Percentiles rank a stretch among this genome's conserved stretches.
phyloP scores from a whole-genome alignment of 2,797 vertebrate genomes.

The Tauraco hartlaubi region DNA sequence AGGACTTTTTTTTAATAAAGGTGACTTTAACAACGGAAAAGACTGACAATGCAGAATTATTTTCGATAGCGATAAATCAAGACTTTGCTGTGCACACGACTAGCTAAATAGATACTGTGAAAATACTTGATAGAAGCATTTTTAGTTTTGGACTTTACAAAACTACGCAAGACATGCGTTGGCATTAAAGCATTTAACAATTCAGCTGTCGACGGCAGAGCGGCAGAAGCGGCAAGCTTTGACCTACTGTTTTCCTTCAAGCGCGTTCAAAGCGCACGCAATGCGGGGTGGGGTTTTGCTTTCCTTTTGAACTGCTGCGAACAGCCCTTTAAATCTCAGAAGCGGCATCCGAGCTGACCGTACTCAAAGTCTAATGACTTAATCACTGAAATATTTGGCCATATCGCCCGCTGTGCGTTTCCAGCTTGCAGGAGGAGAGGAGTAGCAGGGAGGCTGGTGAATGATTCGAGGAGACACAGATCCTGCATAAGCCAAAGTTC shows the following conservation, averaged over 20 bases:
- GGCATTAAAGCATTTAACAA: neutral
- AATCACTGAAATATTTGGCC: neutral
- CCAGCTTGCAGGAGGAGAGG: neutral
- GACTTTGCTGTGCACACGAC: neutral
- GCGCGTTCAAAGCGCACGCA: neutral
- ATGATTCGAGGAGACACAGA: constrained; percentile 34
- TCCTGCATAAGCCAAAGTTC: neutral
- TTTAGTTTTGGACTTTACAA: neutral
- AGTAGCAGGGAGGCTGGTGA: neutral
- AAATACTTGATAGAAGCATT: neutral
- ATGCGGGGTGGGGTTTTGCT: neutral
- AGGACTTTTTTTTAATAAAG: neutral
- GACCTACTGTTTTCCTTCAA: neutral
- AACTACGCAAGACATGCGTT: neutral
- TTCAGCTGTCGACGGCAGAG: neutral
- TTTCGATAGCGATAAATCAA: neutral
- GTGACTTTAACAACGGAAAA: neutral
- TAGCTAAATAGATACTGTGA: neutral
- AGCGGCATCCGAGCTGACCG: neutral
- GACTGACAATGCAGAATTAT: neutral
- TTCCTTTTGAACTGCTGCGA: neutral
- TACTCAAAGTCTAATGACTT: neutral
- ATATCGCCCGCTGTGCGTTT: neutral
- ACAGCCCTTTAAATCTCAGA: neutral
- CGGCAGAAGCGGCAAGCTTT: neutral